phyloP scores from a whole-genome alignment of 2,797 vertebrate genomes.

The Phoxinus dragarum region DNA sequence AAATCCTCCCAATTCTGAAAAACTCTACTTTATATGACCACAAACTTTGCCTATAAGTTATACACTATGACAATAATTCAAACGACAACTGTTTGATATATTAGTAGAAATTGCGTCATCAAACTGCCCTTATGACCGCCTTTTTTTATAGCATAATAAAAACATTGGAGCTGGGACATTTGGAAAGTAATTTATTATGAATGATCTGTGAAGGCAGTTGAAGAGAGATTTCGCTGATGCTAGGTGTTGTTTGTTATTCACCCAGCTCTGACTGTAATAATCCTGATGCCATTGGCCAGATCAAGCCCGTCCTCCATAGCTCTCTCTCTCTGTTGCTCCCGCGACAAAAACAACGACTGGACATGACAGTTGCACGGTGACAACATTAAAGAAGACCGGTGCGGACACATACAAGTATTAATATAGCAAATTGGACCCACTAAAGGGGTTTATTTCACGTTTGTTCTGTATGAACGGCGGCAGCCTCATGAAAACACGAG shows the following conservation, averaged over 20 bases:
- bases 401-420: not conserved
- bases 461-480: not conserved
- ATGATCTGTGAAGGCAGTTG: not conserved
- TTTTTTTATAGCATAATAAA: not conserved
- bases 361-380: slow-evolving; percentile 10
- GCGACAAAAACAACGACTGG: slow-evolving; percentile 34
- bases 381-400: not conserved
- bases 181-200: not conserved
- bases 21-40: not conserved
- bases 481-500: slow-evolving; percentile 4
- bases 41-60: not conserved
- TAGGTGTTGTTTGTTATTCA: slow-evolving; percentile 18
- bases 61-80: not conserved
- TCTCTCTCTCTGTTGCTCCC: not conserved
- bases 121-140: not conserved
- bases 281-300: slow-evolving; percentile 38
- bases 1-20: too few relatives aligned
- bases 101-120: not conserved
- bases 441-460: slow-evolving; percentile 4
- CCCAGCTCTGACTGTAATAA: slow-evolving; percentile 13
- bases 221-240: not conserved
- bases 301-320: slow-evolving; percentile 43
- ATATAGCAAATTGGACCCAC: not conserved
- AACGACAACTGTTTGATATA: not conserved
- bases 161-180: not conserved